phyloP scores from a whole-genome alignment of 2,797 vertebrate genomes.

The Poecile montanus region DNA sequence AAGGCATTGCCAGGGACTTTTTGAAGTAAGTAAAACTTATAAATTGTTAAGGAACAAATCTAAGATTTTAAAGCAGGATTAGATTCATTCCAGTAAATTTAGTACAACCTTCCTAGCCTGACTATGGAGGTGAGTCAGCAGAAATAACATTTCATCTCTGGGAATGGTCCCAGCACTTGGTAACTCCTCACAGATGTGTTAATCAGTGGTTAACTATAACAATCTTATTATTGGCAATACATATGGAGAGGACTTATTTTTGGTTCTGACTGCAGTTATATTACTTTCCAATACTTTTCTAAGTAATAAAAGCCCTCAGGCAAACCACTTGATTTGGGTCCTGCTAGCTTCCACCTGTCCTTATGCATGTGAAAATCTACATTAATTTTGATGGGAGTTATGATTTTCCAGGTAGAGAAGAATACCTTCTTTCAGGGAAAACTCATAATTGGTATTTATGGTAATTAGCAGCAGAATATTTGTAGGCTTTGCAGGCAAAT shows the following conservation, averaged over 20 bases:
- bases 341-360: neutral
- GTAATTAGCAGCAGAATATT: neutral
- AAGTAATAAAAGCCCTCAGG: constrained; percentile 16
- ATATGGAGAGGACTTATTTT: neutral
- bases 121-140: neutral
- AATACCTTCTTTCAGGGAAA: neutral
- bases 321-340: neutral
- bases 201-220: neutral
- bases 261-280: neutral
- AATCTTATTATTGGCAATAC: neutral
- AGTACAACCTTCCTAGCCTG: neutral
- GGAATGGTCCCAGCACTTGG: neutral
- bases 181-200: neutral
- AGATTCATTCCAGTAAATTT: neutral
- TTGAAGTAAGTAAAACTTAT: neutral
- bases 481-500: constrained; percentile 4
- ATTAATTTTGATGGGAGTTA: constrained; percentile 11
- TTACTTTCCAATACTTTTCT: constrained; percentile 7
- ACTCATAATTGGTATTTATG: neutral
- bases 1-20: neutral
- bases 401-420: neutral
- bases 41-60: neutral
- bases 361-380: neutral
- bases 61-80: neutral
- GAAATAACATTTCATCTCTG: neutral